Evolutionary conservation across 2,888 invertebrate genomes (phyloP), one percentile per base, ranked within the genome.

Genomic region (Melanostoma scalare): DNA sequence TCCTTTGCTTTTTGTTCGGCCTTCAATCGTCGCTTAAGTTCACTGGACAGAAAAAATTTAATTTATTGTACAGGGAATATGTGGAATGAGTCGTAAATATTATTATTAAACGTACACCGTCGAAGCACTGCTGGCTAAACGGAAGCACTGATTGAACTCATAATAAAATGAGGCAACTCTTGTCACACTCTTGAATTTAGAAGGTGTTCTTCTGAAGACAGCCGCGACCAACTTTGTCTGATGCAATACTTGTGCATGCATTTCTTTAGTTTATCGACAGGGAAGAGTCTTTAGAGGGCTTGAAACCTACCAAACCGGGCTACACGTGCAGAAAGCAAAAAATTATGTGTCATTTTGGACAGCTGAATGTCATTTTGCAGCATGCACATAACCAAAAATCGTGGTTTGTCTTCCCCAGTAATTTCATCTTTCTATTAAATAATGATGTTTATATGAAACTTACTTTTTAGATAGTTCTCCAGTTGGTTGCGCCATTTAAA

Each of bases 1-100:
- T 98, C 97, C 90, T 97, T 96, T 8, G 96, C 95, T 90, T 99
- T 99, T 90, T 98, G 96, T 89, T 98, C 97, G 6, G 96, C 96
- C 92, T 99, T 99, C 74, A 96, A 89, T 8, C 97, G 94, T 77
- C 99, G 93, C 92, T 99, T 99, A 87, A 96, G 92, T 92, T 99
- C 99, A 94, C 99, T 99, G 20, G 20, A 20, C 20, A 20, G 20
- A 20, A 20, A 20, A 1, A 20, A 20, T 20, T 50, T 46, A 5
- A 61, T 2, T 2, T 6, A 5, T 46, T 20, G 4, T 1, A n/a
- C 20, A 35, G 1, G 35, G 6, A 8, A 20, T 2, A n/a, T 46
- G 44, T 4, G 6, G n/a, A 9, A 50, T 36, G 2, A 3, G 6
- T 50, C 77, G 46, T n/a, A n/a, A n/a, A n/a, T n/a, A n/a, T n/a